phyloP scores from a whole-genome alignment of 2,113 vertebrate genomes.

The Phrynosoma platyrhinos region DNA sequence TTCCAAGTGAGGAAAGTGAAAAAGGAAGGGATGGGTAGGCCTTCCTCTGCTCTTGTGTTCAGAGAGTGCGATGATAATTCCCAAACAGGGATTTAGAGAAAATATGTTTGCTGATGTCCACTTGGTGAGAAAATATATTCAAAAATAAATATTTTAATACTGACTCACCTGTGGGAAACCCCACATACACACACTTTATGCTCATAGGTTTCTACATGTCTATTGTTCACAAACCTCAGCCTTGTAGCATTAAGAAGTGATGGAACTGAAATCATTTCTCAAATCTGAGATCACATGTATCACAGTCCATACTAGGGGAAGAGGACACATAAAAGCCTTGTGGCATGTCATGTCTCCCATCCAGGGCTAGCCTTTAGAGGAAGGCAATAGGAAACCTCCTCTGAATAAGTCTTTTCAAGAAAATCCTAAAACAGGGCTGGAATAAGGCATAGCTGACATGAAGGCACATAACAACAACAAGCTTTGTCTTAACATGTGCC shows the following conservation, averaged over 20 bases:
- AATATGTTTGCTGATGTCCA: not conserved
- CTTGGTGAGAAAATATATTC: not conserved
- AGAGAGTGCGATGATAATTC: not conserved
- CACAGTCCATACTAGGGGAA: not conserved
- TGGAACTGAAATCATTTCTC: not conserved
- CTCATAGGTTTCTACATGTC: not conserved
- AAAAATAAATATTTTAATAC: not conserved
- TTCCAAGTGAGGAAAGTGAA: too few relatives aligned
- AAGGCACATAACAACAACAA: too few relatives aligned
- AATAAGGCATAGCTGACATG: too few relatives aligned
- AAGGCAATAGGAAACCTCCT: too few relatives aligned
- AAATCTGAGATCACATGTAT: not conserved
- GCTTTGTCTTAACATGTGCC: too few relatives aligned
- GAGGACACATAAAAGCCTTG: not conserved
- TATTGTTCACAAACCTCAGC: not conserved
- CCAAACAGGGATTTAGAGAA: not conserved
- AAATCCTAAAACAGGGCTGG: too few relatives aligned
- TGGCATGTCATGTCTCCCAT: not conserved
- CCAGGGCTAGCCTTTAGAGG: too few relatives aligned
- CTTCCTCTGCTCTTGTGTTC: not conserved
- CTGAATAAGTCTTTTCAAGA: too few relatives aligned
- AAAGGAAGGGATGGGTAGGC: too few relatives aligned
- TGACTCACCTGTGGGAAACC: not conserved
- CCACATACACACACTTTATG: too few relatives aligned
- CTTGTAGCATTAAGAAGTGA: not conserved